Evolutionary conservation across 2,888 invertebrate genomes (phyloP).

Genomic region (Bhutanitis thaidina): DNA sequence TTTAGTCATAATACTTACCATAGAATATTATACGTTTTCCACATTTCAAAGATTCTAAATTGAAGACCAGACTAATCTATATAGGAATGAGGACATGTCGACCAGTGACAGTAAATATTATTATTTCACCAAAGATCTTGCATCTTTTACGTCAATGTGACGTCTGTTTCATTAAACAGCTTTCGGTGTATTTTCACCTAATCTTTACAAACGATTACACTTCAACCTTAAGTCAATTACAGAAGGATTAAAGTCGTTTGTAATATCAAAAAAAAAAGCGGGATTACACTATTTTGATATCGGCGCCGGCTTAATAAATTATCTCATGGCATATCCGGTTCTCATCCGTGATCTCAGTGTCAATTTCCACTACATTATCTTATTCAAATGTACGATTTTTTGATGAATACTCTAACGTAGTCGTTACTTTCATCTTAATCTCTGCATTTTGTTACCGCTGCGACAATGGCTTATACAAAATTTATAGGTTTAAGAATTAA

Average conservation of each 20-base stretch:
- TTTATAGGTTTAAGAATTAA: constrained; percentile 33
- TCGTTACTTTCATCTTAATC: constrained; percentile 46
- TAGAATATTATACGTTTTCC: neutral
- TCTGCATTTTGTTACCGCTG: constrained; percentile 30
- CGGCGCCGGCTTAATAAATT: constrained; percentile 64
- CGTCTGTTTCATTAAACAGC: constrained; percentile 71
- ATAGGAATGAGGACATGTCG: constrained; percentile 58
- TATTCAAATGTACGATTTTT: constrained; percentile 46
- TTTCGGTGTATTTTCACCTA: constrained; percentile 48
- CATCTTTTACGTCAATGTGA: constrained; percentile 76
- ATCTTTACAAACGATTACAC: constrained; percentile 37
- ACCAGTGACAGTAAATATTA: constrained; percentile 69
- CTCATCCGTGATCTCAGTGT: constrained; percentile 62
- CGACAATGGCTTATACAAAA: constrained; percentile 50
- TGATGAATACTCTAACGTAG: constrained; percentile 49
- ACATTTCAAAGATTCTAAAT: constrained; percentile 23
- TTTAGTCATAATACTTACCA: too few species aligned
- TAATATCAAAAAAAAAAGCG: constrained; percentile 31
- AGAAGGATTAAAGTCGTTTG: constrained; percentile 49
- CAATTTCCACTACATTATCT: constrained; percentile 40
- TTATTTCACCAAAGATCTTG: constrained; percentile 71
- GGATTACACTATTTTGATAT: constrained; percentile 64
- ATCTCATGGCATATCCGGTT: constrained; percentile 72
- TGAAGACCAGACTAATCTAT: constrained; percentile 59
- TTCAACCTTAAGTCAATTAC: constrained; percentile 44